Percentiles rank a stretch among this genome's conserved stretches.
Evolutionary conservation across 1,140 invertebrate species (phyloP).

Genomic region (Achroia grisella): DNA sequence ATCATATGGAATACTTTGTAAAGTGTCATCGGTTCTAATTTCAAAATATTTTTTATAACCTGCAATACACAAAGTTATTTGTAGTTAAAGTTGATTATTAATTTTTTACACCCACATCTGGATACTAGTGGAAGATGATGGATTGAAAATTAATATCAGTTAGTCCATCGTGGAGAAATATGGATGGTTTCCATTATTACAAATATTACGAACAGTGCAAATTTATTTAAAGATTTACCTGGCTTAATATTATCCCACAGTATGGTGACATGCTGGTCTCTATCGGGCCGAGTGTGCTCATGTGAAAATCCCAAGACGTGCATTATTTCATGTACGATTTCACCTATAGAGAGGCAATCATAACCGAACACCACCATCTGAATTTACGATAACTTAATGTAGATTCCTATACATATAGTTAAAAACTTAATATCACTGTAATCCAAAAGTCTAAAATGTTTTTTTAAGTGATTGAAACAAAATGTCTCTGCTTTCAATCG

Average conservation of each 20-base stretch:
- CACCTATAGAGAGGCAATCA: constrained; percentile 72
- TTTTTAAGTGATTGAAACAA: too few species aligned
- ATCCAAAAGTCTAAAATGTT: too few species aligned
- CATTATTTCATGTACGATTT: constrained; percentile 89
- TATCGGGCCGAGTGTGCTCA: constrained; percentile 86
- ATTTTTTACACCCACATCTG: not conserved
- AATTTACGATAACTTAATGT: not conserved
- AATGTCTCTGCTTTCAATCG: too few species aligned
- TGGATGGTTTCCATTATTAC: too few species aligned
- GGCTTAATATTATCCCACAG: constrained; percentile 83
- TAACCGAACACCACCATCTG: constrained; percentile 64
- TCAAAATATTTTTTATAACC: constrained; percentile 81
- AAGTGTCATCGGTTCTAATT: constrained; percentile 71
- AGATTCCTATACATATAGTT: not conserved
- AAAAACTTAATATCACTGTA: too few species aligned
- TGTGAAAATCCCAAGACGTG: constrained; percentile 90
- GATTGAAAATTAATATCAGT: not conserved
- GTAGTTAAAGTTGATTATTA: too few species aligned
- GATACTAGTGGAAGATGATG: not conserved
- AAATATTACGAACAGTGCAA: too few species aligned
- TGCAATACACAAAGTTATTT: constrained; percentile 23
- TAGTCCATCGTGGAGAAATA: not conserved
- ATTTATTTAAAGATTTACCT: constrained; percentile 49
- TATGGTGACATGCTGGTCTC: constrained; percentile 83
- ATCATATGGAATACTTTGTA: constrained; percentile 81